Conservation (phyloP, 2,888 invertebrate genomes). For the Sphaerophoria taeniata region DNA sequence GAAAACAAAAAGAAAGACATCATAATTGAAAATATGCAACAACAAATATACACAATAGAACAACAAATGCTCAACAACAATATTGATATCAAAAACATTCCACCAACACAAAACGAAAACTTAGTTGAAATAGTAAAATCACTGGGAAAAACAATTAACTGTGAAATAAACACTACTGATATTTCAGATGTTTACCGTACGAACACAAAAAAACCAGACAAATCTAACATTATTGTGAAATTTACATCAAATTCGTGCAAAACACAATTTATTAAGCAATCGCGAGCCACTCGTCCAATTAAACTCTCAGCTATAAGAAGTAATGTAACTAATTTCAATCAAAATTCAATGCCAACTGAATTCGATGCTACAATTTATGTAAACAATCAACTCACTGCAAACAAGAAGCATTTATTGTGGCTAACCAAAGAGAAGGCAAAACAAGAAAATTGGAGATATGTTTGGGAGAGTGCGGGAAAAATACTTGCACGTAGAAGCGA, state of each 20-base stretch:
- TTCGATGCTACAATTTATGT: not conserved
- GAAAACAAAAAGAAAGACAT: too few species aligned
- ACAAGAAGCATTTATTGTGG: slow-evolving; percentile 29
- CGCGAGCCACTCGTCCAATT: too few species aligned
- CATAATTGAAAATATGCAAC: too few species aligned
- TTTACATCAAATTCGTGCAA: not conserved
- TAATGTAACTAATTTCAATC: not conserved
- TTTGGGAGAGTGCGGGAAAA: too few species aligned
- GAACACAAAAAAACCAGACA: not conserved
- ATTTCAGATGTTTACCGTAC: not conserved
- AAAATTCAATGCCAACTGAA: slow-evolving; percentile 4
- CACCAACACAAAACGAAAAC: not conserved
- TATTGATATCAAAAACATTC: not conserved
- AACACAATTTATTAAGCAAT: not conserved
- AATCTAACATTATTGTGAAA: not conserved
- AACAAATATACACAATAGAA: not conserved
- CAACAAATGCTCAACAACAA: not conserved
- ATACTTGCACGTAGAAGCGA: slow-evolving; percentile 17
- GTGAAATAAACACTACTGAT: not conserved
- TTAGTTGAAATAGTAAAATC: not conserved
- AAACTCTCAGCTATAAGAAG: not conserved
- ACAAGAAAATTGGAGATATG: not conserved
- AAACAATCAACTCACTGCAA: slow-evolving; percentile 17
- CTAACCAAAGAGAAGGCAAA: slow-evolving; percentile 25
- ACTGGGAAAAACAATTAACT: not conserved